These are phyloP conservation scores for Clupea harengus DNA, from an alignment of 2,113 vertebrate species.

Conservation along the genomic window DNA sequence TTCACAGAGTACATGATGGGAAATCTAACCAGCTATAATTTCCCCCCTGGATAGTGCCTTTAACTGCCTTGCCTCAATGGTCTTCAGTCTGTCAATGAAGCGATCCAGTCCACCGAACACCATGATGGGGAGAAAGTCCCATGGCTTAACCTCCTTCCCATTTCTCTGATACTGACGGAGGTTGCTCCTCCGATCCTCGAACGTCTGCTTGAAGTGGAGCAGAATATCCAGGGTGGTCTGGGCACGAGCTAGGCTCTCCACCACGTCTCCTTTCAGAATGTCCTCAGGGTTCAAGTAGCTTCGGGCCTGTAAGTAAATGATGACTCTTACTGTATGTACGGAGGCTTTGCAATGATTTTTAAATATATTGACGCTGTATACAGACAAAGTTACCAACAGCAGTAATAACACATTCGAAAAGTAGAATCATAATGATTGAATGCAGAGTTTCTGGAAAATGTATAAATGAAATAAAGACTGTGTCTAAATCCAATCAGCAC, in stretches of 20 bases:
- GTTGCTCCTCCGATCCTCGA: conserved; percentile 71
- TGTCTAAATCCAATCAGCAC: not conserved
- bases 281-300: conserved; percentile 81
- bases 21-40: not conserved
- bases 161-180: conserved; percentile 73
- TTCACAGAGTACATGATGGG: not conserved
- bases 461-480: too few species aligned
- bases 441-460: not conserved
- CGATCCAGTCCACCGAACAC: conserved; percentile 77
- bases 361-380: not conserved
- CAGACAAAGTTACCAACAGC: not conserved
- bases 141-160: conserved; percentile 65
- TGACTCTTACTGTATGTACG: not conserved
- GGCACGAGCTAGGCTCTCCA: conserved; percentile 79
- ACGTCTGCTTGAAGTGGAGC: conserved; percentile 69
- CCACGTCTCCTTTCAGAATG: conserved; percentile 80
- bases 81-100: conserved; percentile 74
- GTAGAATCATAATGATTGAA: not conserved
- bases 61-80: conserved; percentile 73
- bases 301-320: conserved; percentile 41
- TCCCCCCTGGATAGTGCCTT: not conserved
- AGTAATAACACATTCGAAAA: not conserved
- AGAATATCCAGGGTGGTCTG: conserved; percentile 70
- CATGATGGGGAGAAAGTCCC: conserved; percentile 78
- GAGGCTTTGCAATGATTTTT: not conserved